Percentiles rank a stretch among this genome's conserved stretches.
Conservation (phyloP, 2,888 invertebrate genomes). For the Hermodice carunculata region DNA sequence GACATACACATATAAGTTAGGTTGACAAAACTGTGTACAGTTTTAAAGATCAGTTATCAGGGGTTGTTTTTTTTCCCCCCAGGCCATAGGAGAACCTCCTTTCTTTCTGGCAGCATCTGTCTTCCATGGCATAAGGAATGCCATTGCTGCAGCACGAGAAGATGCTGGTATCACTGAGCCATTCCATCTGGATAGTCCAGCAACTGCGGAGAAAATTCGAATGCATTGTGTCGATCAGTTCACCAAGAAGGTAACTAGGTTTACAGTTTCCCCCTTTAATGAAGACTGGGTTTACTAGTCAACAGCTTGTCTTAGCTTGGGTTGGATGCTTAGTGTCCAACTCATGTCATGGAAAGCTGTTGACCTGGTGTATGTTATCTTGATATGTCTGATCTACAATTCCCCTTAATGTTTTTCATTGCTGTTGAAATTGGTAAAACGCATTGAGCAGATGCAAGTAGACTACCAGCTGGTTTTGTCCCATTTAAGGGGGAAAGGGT, state of each 20-base stretch:
- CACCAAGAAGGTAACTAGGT: conserved; percentile 77
- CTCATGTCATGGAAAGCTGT: too few relatives aligned
- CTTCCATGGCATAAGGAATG: conserved; percentile 88
- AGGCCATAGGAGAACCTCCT: conserved; percentile 97
- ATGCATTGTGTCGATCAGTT: conserved; percentile 91
- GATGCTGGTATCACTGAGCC: conserved; percentile 79
- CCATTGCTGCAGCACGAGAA: conserved; percentile 82
- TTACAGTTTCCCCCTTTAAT: background rate
- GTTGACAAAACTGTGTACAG: background rate
- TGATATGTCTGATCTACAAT: too few relatives aligned
- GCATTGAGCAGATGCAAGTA: too few relatives aligned
- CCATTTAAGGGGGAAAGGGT: too few relatives aligned
- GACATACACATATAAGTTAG: background rate
- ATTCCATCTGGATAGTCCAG: conserved; percentile 82
- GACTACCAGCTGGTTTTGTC: too few relatives aligned
- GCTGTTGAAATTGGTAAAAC: too few relatives aligned
- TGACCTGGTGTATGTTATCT: too few relatives aligned
- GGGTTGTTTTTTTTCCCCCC: conserved; percentile 49
- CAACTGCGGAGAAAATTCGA: conserved; percentile 88
- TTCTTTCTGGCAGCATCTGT: conserved; percentile 89
- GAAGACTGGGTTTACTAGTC: too few relatives aligned
- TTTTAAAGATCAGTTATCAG: background rate
- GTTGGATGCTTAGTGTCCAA: too few relatives aligned
- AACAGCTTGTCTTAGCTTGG: too few relatives aligned
- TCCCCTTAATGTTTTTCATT: too few relatives aligned